Conservation (phyloP, 2,113 vertebrate species). For the Strix aluco region DNA sequence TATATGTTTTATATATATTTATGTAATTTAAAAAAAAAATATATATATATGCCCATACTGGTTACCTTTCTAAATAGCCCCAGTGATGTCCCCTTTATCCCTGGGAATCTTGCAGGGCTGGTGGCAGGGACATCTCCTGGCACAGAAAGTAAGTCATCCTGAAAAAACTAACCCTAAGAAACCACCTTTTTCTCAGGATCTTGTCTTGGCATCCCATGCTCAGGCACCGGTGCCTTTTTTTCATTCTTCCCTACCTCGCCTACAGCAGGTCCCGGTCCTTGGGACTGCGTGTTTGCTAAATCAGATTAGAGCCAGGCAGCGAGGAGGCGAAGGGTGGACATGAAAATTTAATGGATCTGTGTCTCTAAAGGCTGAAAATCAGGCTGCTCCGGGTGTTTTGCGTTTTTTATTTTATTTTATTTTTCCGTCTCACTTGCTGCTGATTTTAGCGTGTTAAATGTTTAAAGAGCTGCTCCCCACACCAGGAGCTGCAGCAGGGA, state of each 20-base stretch:
- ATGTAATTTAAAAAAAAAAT: not conserved
- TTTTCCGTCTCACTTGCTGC: not conserved
- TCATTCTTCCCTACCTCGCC: not conserved
- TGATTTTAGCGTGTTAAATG: slow-evolving; percentile 1
- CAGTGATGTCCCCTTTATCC: not conserved
- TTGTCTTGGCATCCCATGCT: too few relatives aligned
- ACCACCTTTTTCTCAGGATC: not conserved
- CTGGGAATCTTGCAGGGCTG: not conserved
- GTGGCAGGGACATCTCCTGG: not conserved
- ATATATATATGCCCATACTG: not conserved
- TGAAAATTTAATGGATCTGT: slow-evolving; percentile 45
- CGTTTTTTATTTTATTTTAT: not conserved
- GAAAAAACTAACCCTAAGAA: not conserved
- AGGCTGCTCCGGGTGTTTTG: not conserved
- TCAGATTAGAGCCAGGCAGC: not conserved
- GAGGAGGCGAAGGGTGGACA: not conserved
- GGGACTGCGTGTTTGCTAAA: not conserved
- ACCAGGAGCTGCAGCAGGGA: not conserved
- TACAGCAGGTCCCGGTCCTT: not conserved
- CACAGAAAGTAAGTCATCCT: not conserved
- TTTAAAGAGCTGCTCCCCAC: not conserved
- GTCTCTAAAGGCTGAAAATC: slow-evolving; percentile 4
- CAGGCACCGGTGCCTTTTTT: accelerated
- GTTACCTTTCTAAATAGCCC: not conserved
- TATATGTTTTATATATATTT: not conserved